Conservation (phyloP, 2,113 vertebrate genomes). For the Cryptomyrus ogoouensis region DNA sequence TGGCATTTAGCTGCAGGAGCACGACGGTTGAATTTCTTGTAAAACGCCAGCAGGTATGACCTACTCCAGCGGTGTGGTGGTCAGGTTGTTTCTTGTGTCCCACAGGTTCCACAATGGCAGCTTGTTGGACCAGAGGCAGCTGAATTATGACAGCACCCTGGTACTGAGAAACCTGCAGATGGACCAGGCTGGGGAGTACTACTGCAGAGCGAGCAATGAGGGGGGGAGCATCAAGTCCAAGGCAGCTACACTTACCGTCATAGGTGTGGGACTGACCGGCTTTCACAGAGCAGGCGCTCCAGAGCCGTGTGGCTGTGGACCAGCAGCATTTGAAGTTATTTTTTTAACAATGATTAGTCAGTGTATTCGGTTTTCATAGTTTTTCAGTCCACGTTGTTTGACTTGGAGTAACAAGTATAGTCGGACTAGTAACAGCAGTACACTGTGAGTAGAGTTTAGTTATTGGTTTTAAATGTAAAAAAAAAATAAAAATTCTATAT, state of each 20-base stretch:
- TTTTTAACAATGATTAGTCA: background rate
- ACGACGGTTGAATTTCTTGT: background rate
- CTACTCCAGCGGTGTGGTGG: background rate
- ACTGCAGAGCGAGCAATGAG: conserved; percentile 79
- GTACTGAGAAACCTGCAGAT: conserved; percentile 71
- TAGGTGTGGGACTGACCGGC: conserved; percentile 59
- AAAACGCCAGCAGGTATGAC: background rate
- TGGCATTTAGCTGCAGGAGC: background rate
- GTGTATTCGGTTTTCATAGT: background rate
- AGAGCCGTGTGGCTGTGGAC: background rate
- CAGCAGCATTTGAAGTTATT: background rate
- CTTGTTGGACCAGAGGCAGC: conserved; percentile 63
- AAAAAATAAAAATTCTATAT: background rate
- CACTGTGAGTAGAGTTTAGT: background rate
- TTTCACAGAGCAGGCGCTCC: background rate
- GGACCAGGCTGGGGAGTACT: conserved; percentile 79
- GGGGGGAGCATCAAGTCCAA: conserved; percentile 79
- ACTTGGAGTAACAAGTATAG: too few relatives aligned
- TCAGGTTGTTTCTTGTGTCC: background rate
- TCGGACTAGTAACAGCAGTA: background rate
- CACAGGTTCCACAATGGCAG: conserved; percentile 86
- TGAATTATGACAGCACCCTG: conserved; percentile 71
- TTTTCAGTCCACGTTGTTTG: background rate
- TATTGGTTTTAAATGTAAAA: background rate
- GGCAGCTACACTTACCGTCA: conserved; percentile 67